Conservation (phyloP, 2,888 invertebrate species). For the Nephrotoma flavescens region DNA sequence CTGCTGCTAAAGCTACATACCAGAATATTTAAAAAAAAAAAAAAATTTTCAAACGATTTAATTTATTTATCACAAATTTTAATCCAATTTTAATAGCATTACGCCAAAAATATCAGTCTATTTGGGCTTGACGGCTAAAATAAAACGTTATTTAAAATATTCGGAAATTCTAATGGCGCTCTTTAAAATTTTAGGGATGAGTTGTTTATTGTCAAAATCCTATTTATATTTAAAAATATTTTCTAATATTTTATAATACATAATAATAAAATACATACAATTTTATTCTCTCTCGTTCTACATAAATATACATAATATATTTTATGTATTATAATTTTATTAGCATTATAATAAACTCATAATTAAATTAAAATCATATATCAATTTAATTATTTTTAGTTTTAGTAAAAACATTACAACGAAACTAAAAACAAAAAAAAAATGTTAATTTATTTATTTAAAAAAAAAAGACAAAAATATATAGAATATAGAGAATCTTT, state of each 20-base stretch:
- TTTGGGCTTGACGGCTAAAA: neutral
- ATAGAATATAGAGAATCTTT: neutral
- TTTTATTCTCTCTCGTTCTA: neutral
- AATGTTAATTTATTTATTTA: neutral
- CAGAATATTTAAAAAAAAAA: no score
- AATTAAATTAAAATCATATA: neutral
- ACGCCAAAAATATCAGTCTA: neutral
- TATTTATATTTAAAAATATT: neutral
- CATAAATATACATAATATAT: neutral
- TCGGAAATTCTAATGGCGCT: neutral
- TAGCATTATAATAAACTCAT: neutral
- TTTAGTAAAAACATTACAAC: neutral
- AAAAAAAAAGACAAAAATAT: neutral
- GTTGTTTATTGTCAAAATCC: neutral
- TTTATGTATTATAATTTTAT: neutral
- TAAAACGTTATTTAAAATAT: neutral
- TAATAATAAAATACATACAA: neutral
- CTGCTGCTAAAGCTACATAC: no score
- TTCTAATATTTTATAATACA: neutral
- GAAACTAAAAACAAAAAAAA: neutral
- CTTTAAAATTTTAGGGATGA: neutral
- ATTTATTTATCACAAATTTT: no score
- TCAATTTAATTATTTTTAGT: neutral
- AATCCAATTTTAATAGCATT: neutral
- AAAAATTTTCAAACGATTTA: no score